Base-by-base conservation (phyloP, 2,113 vertebrate genomes). In the Myotis lucifugus region DNA sequence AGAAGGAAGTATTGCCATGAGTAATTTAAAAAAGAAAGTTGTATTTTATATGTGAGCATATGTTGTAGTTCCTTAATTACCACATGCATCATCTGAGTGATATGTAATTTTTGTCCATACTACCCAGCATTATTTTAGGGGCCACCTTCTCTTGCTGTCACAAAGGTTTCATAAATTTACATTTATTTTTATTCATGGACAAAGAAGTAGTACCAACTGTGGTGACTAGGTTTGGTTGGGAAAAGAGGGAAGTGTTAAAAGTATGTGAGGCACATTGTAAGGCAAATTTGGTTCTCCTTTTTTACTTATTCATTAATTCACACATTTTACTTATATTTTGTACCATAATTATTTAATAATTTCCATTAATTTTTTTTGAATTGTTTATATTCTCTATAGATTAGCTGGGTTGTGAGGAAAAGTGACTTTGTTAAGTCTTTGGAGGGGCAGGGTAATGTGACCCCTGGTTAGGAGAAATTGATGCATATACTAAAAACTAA, bases 261-360 rank as follows among this genome's bases (percentile, higher is more conserved):
- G 61, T 14, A 29, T 64, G n/a, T 64, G 61, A 82, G 61, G 11
- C 12, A 61, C 6, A 15, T 91, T 79, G 27, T 76, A 85, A 95
- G 15, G 46, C 27, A 87, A 11, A 32, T 85, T 18, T 76, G 19
- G 34, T 76, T 34, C 54, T 88, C 69, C 50, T 21, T 54, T 93
- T 94, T 88, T 94, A 67, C 34, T 78, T 91, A 81, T 0, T 32
- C 34, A 48, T 93, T 54, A 29, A 87, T 83, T 95, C 5, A 67
- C n/a, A 56, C 5, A 46, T 84, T 95, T 96, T 88, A 54, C 76
- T 90, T 78, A 18, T 4, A 72, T 59, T 82, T 95, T 87, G 5
- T 70, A 90, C 14, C 9, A 82, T 90, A 42, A 59, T 54, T 32
- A 77, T 56, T 85, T 82, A 52, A 79, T 76, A 70, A 59, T 90